Conservation (phyloP, 2,888 invertebrate species). For the Dryomyza anilis region DNA sequence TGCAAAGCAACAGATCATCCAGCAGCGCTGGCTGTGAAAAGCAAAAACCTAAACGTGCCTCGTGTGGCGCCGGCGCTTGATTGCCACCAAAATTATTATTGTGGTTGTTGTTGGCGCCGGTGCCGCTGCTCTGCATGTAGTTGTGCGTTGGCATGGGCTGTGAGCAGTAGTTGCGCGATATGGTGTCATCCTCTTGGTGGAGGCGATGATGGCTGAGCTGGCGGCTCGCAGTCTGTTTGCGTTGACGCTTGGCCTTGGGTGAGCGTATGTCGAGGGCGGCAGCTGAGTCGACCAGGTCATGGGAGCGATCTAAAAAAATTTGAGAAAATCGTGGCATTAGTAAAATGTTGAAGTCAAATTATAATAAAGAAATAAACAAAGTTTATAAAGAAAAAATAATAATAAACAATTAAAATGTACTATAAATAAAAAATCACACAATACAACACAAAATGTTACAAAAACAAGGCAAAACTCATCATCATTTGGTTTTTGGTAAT, state of each 20-base stretch:
- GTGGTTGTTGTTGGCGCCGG: constrained; percentile 12
- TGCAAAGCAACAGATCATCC: constrained; percentile 78
- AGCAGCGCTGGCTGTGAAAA: constrained; percentile 88
- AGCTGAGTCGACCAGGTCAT: constrained; percentile 54
- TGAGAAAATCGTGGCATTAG: neutral
- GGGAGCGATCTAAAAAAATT: constrained; percentile 51
- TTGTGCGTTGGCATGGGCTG: constrained; percentile 58
- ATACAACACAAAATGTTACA: too few relatives aligned
- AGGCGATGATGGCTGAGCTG: constrained; percentile 39
- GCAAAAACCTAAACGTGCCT: constrained; percentile 67
- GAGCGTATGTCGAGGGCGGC: constrained; percentile 54
- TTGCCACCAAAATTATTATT: constrained; percentile 42
- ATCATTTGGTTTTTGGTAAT: constrained; percentile 72
- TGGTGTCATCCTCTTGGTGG: constrained; percentile 55
- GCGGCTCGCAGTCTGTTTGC: constrained; percentile 54
- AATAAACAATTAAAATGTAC: constrained; percentile 1
- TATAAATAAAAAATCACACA: too few relatives aligned
- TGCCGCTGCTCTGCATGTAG: constrained; percentile 35
- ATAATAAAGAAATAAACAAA: neutral
- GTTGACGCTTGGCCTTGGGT: constrained; percentile 57
- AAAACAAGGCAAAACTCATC: constrained; percentile 49
- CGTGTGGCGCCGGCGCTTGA: constrained; percentile 47
- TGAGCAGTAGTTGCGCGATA: constrained; percentile 60
- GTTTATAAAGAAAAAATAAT: too few relatives aligned
- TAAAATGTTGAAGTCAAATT: neutral